Evolutionary conservation across 2,113 vertebrate genomes (phyloP), one percentile per base, ranked within the genome.

Genomic region (Coptodon rendalli): DNA sequence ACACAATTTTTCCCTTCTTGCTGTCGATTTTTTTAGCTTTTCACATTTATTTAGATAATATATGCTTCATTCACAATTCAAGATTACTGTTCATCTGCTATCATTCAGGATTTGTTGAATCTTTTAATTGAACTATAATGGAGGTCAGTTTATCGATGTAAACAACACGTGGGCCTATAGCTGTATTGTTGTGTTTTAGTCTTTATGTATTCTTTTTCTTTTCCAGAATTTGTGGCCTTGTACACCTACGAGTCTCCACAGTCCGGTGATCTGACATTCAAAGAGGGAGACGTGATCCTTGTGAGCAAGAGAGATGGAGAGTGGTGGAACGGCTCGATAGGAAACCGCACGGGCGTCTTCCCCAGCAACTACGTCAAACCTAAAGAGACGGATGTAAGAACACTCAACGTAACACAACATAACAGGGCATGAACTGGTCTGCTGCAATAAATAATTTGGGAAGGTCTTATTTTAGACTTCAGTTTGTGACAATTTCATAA

Each of bases 281-380:
- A 3, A 9, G 98, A 98, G 89, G 98, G 98, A 10, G 98, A 99
- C 90, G 94, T 97, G 83, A 97, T 99, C 92, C 76, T 98, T 17
- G 98, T 99, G 88, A 98, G 96, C 43, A 97, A 98, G 93, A 98
- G 96, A 89, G 98, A 98, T 34, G 98, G 98, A 82, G 98, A 99
- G 63, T 99, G 99, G 99, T 99, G 98, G 99, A 97, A 96, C 0
- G 99, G 99, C 89, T 97, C 95, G 61, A 97, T 97, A 27, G 98
- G 97, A 7, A 95, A 97, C 89, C 95, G 96, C 91, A 96, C 92
- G 19, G 99, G 99, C 80, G 94, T 98, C 92, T 99, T 99, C 86
- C 99, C 99, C 6, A 97, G 97, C 93, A 99, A 99, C 95, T 99
- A 99, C 0, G 97, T 99, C 94, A 98, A 97, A 93, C 97, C 97